phyloP scores from a whole-genome alignment of 2,113 vertebrate species.

The Crotalus horridus region DNA sequence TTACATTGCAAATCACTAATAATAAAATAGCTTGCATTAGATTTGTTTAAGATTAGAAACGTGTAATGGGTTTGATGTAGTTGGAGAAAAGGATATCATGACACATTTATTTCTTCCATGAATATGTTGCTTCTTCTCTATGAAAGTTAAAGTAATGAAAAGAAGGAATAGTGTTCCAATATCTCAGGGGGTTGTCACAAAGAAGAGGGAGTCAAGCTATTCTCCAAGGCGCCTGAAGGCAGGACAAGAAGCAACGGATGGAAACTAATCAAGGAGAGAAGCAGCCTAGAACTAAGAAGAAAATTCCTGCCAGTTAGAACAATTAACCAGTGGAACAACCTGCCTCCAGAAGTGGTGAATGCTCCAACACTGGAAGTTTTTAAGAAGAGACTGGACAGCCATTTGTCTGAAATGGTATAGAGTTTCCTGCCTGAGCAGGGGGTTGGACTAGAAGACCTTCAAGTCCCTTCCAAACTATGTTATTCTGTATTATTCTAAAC shows the following conservation, averaged over 20 bases:
- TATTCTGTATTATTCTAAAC: background rate
- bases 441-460: background rate
- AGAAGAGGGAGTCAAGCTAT: background rate
- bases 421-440: background rate
- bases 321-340: background rate
- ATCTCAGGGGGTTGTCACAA: background rate
- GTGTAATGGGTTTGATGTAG: background rate
- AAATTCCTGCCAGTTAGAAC: background rate
- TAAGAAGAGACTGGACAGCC: background rate
- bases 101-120: background rate
- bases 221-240: background rate
- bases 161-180: background rate
- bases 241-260: background rate
- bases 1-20: background rate
- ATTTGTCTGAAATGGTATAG: background rate
- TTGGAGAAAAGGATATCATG: background rate
- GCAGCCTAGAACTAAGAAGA: background rate
- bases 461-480: background rate
- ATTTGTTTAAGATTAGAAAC: background rate
- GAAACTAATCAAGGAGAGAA: background rate
- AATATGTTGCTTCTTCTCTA: background rate
- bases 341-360: background rate
- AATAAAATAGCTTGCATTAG: background rate
- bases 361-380: background rate
- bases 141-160: background rate